Base-by-base conservation (phyloP, 2,888 invertebrate species). In the Epistrophe grossulariae region DNA sequence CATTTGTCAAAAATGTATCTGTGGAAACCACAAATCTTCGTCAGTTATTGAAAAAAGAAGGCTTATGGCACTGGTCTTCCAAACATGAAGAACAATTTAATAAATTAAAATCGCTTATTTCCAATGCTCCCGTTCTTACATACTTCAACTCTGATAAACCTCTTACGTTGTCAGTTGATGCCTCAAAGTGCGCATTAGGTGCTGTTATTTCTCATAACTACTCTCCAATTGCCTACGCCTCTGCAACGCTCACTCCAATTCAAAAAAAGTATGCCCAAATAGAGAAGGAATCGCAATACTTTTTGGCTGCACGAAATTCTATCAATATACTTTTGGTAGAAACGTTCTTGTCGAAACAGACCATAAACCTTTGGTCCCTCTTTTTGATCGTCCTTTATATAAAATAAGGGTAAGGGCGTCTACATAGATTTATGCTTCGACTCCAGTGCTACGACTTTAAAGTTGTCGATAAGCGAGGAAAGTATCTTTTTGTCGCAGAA, bases 401-500 rank as follows among this genome's bases (percentile, higher is more conserved):
- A 85, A 88, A 72, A 79, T 88, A 10, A 83, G 85, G 15, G 59
- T 79, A n/a, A n/a, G n/a, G n/a, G 0, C 43, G 79, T 11, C 48
- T 88, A 1, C 88, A 88, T 66, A 28, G 88, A 11, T 79, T 79
- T 40, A 88, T 88, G 85, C 19, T 88, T 17, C 38, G 85, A 9
- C 55, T 80, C 19, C 84, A 84, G 31, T 59, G 35, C 17, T 88
- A 88, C 50, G 71, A 88, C 52, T 48, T 89, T 13, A 31, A 15
- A 8, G 71, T 89, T 15, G n/a, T 70, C n/a, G 88, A 88, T 74
- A 88, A 77, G 40, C 88, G 84, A 6, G 88, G 88, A 6, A 88
- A 80, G 40, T 50, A 38, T 15, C 50, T 89, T n/a, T 85, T 73
- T 31, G 80, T 88, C 5, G 85, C 88, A 4, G 89, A 88, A 95